These are phyloP conservation scores for Bellardia pandia DNA, from an alignment of 2,888 invertebrate genomes.

Conservation along the genomic window DNA sequence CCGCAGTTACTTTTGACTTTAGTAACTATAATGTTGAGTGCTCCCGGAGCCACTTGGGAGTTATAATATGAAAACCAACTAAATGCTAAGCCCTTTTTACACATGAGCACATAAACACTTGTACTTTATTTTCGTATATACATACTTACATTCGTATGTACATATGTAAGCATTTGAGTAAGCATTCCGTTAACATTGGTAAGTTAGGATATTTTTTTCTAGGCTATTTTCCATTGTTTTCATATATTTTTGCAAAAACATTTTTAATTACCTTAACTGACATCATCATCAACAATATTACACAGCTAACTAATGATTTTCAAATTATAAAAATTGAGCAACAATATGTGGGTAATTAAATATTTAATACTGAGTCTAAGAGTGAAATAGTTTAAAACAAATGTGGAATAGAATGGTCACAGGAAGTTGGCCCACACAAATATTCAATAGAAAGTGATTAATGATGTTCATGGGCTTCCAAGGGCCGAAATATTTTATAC, in stretches of 20 bases:
- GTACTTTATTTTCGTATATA: neutral
- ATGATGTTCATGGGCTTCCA: too few species aligned
- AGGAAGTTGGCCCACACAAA: neutral
- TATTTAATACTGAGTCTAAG: neutral
- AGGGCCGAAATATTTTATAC: too few species aligned
- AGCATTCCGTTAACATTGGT: neutral
- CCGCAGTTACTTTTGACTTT: slow-evolving; percentile 34
- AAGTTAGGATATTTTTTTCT: neutral
- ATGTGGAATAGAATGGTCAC: neutral
- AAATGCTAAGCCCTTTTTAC: slow-evolving; percentile 8
- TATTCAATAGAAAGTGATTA: neutral
- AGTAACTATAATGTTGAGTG: slow-evolving; percentile 13
- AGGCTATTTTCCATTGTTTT: neutral
- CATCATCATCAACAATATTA: slow-evolving; percentile 15
- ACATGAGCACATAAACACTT: neutral
- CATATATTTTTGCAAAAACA: slow-evolving; percentile 10
- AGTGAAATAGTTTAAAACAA: neutral
- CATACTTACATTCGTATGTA: neutral
- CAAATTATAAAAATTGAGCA: slow-evolving; percentile 40
- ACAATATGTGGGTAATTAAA: slow-evolving; percentile 33
- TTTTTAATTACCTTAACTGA: slow-evolving; percentile 39
- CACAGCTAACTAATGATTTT: slow-evolving; percentile 24
- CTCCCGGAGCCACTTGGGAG: slow-evolving; percentile 28
- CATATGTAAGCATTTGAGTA: neutral
- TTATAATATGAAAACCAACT: slow-evolving; percentile 18